These are phyloP conservation scores for Baryphthengus martii DNA, from an alignment of 2,113 vertebrate genomes.

Conservation along the genomic window DNA sequence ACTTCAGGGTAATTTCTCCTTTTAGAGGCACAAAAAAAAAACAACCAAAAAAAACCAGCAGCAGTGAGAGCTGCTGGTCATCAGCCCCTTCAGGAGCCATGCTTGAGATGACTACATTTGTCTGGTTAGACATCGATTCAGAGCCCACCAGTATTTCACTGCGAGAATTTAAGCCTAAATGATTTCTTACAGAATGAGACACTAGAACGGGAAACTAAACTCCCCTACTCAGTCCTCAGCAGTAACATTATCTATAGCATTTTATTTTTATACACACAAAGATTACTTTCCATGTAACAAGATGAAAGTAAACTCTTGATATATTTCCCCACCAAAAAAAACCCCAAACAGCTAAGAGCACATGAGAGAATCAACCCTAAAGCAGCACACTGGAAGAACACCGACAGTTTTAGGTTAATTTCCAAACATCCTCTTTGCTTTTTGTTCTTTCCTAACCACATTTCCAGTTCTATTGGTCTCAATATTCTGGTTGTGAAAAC, in stretches of 20 bases:
- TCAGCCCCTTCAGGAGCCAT: neutral
- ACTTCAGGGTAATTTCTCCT: neutral
- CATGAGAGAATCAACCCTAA: accelerated
- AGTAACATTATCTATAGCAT: neutral
- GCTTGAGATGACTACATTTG: neutral
- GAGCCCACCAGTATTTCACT: neutral
- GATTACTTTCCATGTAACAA: neutral
- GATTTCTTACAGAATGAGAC: neutral
- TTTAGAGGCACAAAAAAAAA: neutral
- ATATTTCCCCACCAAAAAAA: neutral
- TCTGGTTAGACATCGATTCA: neutral
- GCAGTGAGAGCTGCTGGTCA: neutral
- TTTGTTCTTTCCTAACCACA: neutral
- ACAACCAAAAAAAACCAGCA: too few relatives aligned
- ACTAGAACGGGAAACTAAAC: neutral
- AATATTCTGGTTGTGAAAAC: neutral
- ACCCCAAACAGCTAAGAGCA: neutral
- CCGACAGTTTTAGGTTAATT: neutral
- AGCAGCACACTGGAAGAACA: neutral
- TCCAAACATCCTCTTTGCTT: neutral
- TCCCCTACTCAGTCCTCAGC: neutral
- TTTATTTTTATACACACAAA: neutral
- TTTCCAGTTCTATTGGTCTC: neutral
- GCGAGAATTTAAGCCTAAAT: neutral
- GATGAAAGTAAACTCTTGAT: neutral